Evolutionary conservation across 2,888 invertebrate genomes (phyloP).

Genomic region (Drosophila sordidula): DNA sequence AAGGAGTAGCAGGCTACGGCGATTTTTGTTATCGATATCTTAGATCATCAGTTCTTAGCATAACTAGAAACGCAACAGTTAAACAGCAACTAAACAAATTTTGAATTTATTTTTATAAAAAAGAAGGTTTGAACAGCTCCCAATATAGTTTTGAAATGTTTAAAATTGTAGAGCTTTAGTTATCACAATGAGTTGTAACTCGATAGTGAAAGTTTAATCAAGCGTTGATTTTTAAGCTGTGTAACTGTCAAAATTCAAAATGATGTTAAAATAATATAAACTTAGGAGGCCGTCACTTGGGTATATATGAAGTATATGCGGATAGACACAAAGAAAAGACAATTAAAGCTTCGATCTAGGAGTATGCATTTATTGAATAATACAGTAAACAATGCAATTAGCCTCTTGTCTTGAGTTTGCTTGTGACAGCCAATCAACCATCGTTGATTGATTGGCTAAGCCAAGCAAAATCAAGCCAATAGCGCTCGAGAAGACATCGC

Average conservation of each 20-base stretch:
- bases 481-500: no score
- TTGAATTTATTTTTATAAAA: no score
- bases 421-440: background rate
- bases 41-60: background rate
- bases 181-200: no score
- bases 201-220: no score
- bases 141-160: background rate
- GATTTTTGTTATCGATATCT: slow-evolving; percentile 4
- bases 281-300: no score
- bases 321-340: background rate
- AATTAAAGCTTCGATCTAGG: background rate
- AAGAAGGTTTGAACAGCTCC: no score
- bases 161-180: no score
- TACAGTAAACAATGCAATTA: background rate
- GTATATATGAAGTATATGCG: no score
- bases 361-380: background rate
- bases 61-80: background rate
- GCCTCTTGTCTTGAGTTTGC: background rate
- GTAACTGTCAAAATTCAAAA: no score
- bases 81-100: background rate
- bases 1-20: background rate
- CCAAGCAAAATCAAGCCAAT: background rate
- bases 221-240: no score
- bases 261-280: no score
- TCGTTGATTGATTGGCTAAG: background rate